These are phyloP conservation scores for Glandiceps talaboti DNA, from an alignment of 53 echinoderm and acorn worm genomes.

Conservation along the genomic window DNA sequence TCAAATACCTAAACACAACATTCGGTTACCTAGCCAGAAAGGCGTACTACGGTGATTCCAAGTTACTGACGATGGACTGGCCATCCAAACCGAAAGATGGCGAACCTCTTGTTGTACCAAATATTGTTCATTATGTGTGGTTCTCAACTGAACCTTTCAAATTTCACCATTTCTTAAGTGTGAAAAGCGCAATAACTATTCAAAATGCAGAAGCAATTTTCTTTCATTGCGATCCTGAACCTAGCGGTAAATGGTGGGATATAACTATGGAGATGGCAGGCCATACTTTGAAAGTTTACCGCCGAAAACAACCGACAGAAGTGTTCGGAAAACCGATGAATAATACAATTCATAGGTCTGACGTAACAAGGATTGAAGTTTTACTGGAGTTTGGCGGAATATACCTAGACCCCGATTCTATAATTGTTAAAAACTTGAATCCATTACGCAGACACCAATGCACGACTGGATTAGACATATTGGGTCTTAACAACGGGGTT, in stretches of 20 bases:
- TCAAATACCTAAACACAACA: conserved; percentile 11
- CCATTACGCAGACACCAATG: conserved; percentile 5
- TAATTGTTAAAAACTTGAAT: conserved; percentile 7
- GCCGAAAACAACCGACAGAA: not conserved
- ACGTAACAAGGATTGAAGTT: conserved; percentile 1
- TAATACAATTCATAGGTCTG: not conserved
- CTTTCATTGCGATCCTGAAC: conserved; percentile 6
- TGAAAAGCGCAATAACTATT: not conserved
- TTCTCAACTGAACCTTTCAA: not conserved
- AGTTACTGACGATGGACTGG: not conserved
- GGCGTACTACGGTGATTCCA: conserved; percentile 1
- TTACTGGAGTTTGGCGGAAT: conserved; percentile 5
- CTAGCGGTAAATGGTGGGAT: conserved; percentile 9
- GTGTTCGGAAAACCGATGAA: not conserved
- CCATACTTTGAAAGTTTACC: not conserved
- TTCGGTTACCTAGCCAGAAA: conserved; percentile 8
- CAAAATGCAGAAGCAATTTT: conserved; percentile 14
- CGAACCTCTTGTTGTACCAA: conserved; percentile 4
- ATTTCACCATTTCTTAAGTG: conserved; percentile 7
- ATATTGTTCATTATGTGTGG: conserved; percentile 13
- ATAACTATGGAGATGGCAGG: not conserved
- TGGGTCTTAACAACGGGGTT: conserved; percentile 2
- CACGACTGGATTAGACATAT: conserved; percentile 2
- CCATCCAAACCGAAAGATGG: not conserved
- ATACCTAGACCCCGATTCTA: conserved; percentile 9